Evolutionary conservation across 1,140 invertebrate genomes (phyloP), one percentile per base, ranked within the genome.

Genomic region (Tetragnatha versicolor): DNA sequence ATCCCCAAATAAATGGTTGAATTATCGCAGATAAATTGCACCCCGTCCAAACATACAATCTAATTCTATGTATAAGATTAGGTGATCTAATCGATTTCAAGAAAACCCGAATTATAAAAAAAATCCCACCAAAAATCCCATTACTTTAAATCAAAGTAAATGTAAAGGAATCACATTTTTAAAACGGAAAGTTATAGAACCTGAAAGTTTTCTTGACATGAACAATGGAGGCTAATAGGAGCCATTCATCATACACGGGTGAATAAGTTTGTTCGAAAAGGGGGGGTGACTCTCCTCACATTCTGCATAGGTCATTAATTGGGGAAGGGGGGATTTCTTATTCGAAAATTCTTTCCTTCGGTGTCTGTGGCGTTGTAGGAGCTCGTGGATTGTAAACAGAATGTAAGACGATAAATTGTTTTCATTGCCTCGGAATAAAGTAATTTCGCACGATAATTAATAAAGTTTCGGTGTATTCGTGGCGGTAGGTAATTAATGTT

Each of bases 131-230:
- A 17, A 55, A 10, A 68, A 68, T 68, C 65, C 35, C 65, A 68
- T 68, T 68, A 68, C 65, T 49, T 49, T 68, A 49, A 68, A 68
- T 68, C 65, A 68, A 49, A 49, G 42, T 49, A 68, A 42, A 68
- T 68, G 65, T 22, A 49, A 65, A 49, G 65, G 42, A 68, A 68
- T 68, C 65, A 68, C 65, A 49, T 49, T 68, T 49, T 68, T 33
- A 49, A 68, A 68, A 49, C 39, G 65, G 33, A 68, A 68, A 68
- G 42, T 68, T 68, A 68, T 68, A 68, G 65, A 68, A 68, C 45
- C 31, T 33, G 42, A 49, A 68, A 68, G 42, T 68, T 68, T 49
- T 9, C 17, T n/a, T 68, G 65, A 47, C 45, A 45, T 47, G 27
- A 68, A 68, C 65, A 68, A 68, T 49, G 17, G 45, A 37, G 45